These are phyloP conservation scores for Hermaeophaga mercurialis DNA, from an alignment of 2,888 invertebrate species.

Conservation along the genomic window DNA sequence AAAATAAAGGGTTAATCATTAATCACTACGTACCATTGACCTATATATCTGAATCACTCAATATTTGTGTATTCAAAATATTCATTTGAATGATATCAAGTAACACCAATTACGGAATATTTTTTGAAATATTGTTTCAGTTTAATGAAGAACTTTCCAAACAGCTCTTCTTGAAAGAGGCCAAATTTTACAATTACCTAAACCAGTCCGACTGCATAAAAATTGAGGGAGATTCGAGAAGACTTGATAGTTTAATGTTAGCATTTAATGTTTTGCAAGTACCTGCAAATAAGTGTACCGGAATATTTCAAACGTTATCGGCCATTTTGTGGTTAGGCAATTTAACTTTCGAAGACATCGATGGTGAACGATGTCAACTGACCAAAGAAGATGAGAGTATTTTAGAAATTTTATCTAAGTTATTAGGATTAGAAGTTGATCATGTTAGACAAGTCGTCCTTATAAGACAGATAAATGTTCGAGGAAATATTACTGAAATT, in stretches of 20 bases:
- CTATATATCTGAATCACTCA: no score
- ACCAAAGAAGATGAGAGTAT: slow-evolving; percentile 74
- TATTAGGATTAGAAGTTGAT: slow-evolving; percentile 76
- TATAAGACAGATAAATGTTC: slow-evolving; percentile 76
- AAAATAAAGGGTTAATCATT: no score
- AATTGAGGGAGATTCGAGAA: slow-evolving; percentile 71
- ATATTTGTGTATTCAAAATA: no score
- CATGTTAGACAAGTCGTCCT: slow-evolving; percentile 78
- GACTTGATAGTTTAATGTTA: slow-evolving; percentile 82
- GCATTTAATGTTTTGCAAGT: slow-evolving; percentile 90
- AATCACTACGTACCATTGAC: no score
- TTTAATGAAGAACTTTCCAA: slow-evolving; percentile 76
- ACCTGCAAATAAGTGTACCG: slow-evolving; percentile 83
- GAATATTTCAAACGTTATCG: slow-evolving; percentile 85
- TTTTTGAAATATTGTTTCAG: slow-evolving; percentile 49
- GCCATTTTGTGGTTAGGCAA: slow-evolving; percentile 93
- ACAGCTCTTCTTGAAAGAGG: slow-evolving; percentile 74
- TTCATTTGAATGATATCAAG: no score
- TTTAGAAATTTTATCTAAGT: slow-evolving; percentile 71
- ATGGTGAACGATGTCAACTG: slow-evolving; percentile 83
- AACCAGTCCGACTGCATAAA: slow-evolving; percentile 77
- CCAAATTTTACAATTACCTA: slow-evolving; percentile 80
- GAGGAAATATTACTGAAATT: slow-evolving; percentile 92
- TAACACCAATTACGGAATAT: no score
- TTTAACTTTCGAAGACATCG: slow-evolving; percentile 83